phyloP scores from a whole-genome alignment of 1,140 invertebrate species.

The Drosophila seguyi region DNA sequence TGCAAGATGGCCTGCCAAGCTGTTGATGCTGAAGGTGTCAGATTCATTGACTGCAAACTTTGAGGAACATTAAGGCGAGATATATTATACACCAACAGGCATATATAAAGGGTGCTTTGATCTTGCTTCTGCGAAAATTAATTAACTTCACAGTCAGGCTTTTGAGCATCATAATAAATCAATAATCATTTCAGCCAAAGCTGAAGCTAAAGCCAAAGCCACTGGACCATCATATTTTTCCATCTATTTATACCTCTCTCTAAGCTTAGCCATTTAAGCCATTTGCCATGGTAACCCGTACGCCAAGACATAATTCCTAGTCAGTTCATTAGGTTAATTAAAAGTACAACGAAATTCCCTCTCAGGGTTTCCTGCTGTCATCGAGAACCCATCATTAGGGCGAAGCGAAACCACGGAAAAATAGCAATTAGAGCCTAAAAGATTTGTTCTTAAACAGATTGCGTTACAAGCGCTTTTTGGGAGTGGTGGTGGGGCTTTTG shows the following conservation, averaged over 20 bases:
- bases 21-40: slow-evolving; percentile 37
- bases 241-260: slow-evolving; percentile 26
- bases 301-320: slow-evolving; percentile 11
- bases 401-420: slow-evolving; percentile 36
- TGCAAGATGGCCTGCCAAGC: slow-evolving; percentile 14
- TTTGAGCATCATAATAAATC: slow-evolving; percentile 37
- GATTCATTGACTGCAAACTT: slow-evolving; percentile 43
- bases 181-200: slow-evolving; percentile 29
- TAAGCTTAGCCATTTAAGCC: slow-evolving; percentile 26
- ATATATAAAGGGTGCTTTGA: slow-evolving; percentile 7
- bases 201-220: background rate
- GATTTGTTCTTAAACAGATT: slow-evolving; percentile 48
- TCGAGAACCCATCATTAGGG: slow-evolving; percentile 62
- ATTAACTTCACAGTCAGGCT: slow-evolving; percentile 36
- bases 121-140: slow-evolving; percentile 37
- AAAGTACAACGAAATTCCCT: slow-evolving; percentile 58
- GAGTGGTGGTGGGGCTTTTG: slow-evolving; percentile 37
- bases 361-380: slow-evolving; percentile 67
- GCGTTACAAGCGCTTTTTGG: slow-evolving; percentile 63
- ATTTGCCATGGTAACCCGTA: slow-evolving; percentile 36
- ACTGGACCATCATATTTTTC: slow-evolving; percentile 32
- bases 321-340: slow-evolving; percentile 78
- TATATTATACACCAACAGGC: slow-evolving; percentile 1
- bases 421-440: slow-evolving; percentile 59
- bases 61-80: slow-evolving; percentile 21